Evolutionary conservation across 2,797 vertebrate genomes (phyloP), one percentile per base, ranked within the genome.

Genomic region (Takifugu ocellatus): DNA sequence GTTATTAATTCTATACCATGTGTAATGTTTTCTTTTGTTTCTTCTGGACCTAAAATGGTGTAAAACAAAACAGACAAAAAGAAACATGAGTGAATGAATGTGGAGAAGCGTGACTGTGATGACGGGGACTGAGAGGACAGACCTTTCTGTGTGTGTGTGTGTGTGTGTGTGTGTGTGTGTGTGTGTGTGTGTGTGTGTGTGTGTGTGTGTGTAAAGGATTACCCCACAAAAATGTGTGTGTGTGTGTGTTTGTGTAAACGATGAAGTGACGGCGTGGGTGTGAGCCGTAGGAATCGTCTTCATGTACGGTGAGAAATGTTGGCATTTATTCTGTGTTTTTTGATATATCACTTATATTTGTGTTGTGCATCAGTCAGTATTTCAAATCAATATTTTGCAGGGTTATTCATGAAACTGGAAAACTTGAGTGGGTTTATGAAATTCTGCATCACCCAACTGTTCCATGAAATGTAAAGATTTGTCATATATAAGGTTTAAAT

Each of bases 261-360:
- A 39, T 36, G 17, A 49, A 31, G 60, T 54, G 50, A 62, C 49
- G 3, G 65, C 54, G 67, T 66, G 63, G 59, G 59, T 58, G 70
- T 70, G 70, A 78, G 66, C 69, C 59, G 55, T 17, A 61, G 49
- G 44, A 68, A 31, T 58, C 63, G 50, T 77, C 78, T 54, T 67
- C 58, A 84, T 84, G 78, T 84, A 79, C 57, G 80, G 83, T 84
- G 74, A 77, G 82, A 61, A 59, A 43, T 56, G 39, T 31, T 24
- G 14, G 36, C 1, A 49, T 2, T 71, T 58, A 25, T 65, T 57
- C 2, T 0, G 8, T 26, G 2, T 33, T 39, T 33, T 36, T 2
- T 7, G 5, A 2, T 24, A 10, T 49, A 16, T 3, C 12, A 14
- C 21, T 31, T 44, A 17, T 39, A 17, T 36, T 39, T 25, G 31